Percentiles rank a stretch among this genome's conserved stretches.
phyloP scores from a whole-genome alignment of 2,797 vertebrate species.

The Channallabes apus region DNA sequence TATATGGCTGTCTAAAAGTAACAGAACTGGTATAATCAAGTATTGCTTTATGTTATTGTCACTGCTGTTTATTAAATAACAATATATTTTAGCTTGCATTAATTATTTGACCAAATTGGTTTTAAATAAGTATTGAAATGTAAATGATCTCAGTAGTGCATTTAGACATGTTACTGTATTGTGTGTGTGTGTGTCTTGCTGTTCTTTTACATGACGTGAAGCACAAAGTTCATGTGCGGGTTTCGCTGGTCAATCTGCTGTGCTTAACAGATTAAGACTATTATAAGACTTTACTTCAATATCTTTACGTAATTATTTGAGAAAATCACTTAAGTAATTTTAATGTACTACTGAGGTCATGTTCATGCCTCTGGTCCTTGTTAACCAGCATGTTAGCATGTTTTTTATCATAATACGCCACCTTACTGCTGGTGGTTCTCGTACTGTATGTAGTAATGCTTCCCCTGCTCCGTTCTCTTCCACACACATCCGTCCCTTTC shows the following conservation, averaged over 20 bases:
- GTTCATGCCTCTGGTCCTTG: neutral
- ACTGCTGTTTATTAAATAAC: neutral
- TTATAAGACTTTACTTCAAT: neutral
- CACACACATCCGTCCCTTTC: conserved; percentile 19
- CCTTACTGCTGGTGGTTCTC: conserved; percentile 18
- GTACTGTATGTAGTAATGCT: conserved; percentile 27
- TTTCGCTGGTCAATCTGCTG: neutral
- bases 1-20: neutral
- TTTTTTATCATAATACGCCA: neutral
- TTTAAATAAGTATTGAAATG: neutral
- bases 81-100: neutral
- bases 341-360: neutral
- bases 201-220: neutral
- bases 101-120: neutral
- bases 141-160: neutral
- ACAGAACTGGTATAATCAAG: neutral
- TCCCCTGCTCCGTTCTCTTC: conserved; percentile 43
- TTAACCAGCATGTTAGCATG: conserved; percentile 19
- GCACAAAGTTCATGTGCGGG: no score
- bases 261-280: neutral
- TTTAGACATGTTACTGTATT: neutral
- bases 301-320: neutral
- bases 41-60: neutral
- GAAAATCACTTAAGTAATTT: neutral
- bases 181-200: neutral